Evolutionary conservation across 2,113 vertebrate species (phyloP).

Genomic region (Brachionichthys hirsutus): DNA sequence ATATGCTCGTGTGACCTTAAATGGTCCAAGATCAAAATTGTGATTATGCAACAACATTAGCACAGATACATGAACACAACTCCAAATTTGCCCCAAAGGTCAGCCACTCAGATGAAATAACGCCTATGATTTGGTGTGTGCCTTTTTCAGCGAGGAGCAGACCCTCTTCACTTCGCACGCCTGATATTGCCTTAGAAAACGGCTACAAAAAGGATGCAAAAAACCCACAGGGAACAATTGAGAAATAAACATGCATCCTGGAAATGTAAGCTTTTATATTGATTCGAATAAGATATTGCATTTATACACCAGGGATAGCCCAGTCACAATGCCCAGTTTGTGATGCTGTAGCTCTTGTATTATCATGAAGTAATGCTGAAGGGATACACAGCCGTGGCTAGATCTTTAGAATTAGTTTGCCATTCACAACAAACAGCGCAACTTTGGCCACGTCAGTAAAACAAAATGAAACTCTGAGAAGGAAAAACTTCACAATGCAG

Average conservation of each 20-base stretch:
- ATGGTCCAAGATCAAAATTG: slow-evolving; percentile 20
- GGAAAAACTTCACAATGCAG: neutral
- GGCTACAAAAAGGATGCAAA: slow-evolving; percentile 21
- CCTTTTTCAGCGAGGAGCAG: slow-evolving; percentile 19
- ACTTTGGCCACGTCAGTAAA: slow-evolving; percentile 10
- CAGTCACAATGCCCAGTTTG: neutral
- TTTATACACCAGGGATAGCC: neutral
- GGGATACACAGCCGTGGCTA: neutral
- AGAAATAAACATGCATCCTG: neutral
- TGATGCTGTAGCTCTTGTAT: neutral
- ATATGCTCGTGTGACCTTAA: slow-evolving; percentile 10
- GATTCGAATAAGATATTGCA: neutral
- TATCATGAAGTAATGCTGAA: neutral
- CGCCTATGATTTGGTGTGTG: slow-evolving; percentile 42
- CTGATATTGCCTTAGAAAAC: neutral
- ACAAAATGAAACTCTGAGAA: slow-evolving; percentile 4
- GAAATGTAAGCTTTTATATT: neutral
- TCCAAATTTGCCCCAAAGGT: slow-evolving; percentile 27
- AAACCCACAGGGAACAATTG: slow-evolving; percentile 32
- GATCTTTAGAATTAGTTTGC: too few species aligned
- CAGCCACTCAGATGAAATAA: slow-evolving; percentile 33
- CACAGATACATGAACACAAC: slow-evolving; percentile 24
- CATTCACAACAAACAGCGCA: too few species aligned
- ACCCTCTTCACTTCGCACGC: slow-evolving; percentile 5
- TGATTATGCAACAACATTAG: slow-evolving; percentile 38